Base-by-base conservation (phyloP, 53 echinoderm and acorn worm genomes). In the Apostichopus leukothele region DNA sequence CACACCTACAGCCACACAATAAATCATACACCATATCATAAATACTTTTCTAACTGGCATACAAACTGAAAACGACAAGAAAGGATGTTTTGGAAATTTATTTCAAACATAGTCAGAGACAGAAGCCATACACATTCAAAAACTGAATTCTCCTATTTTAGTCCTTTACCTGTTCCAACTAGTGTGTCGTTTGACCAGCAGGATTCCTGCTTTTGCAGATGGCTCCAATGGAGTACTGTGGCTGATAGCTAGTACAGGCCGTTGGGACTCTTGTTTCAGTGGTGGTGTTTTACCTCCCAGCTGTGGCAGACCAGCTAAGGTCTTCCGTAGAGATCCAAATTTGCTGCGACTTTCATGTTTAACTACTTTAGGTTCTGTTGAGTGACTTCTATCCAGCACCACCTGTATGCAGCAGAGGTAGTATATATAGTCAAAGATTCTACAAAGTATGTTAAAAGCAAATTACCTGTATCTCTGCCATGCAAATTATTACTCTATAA, bases 291-390 rank as follows among this genome's bases (percentile, higher is more conserved):
- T 25, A 59, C 60, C 60, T 16, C 83, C 63, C 9, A 59, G 60
- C 60, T 60, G 84, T 19, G 84, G 84, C 6, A 84, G 84, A 22
- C 19, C 60, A 8, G 21, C 27, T 1, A 84, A 22, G 59, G 84
- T 84, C 84, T 63, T 84, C 19, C 84, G 11, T 22, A 84, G 55
- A n/a, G 84, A 84, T 14, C 84, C 84, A 84, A 84, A 84, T 55
- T 84, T 84, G 14, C 66, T 13, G 63, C 11, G 11, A 11, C 8
- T 63, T 11, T 63, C 63, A 13, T 25, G 26, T 60, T 59, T 26
- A 16, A 7, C 7, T 5, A 50, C 11, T 52, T 52, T 50, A 19
- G 79, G 79, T 60, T 84, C 84, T 23, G 84, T 55, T 25, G 84
- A 84, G 19, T 22, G 8, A 59, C 66, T 21, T 27, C 84, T n/a